Evolutionary conservation across 1,140 invertebrate genomes (phyloP).

Genomic region (Sipha flava): DNA sequence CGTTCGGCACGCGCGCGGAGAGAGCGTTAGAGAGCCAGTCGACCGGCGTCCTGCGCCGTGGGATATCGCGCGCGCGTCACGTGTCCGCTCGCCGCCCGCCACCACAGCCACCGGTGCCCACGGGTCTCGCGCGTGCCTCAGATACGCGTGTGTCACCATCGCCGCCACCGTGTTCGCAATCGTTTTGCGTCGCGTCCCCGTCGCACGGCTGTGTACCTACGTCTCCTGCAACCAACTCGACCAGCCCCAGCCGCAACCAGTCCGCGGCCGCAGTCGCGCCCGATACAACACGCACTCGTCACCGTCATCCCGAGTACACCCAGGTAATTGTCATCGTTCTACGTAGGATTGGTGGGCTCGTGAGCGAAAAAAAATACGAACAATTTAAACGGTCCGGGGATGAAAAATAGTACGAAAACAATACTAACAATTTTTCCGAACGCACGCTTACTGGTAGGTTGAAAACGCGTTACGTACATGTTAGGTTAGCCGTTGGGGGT

Average conservation of each 20-base stretch:
- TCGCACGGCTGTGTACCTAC: background rate
- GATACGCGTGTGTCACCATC: background rate
- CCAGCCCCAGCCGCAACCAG: background rate
- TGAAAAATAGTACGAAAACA: too few species aligned
- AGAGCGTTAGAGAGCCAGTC: background rate
- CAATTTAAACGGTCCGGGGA: too few species aligned
- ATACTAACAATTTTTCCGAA: too few species aligned
- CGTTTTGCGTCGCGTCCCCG: background rate
- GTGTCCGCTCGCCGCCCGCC: background rate
- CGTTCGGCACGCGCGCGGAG: background rate
- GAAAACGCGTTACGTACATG: too few species aligned
- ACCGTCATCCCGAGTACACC: background rate
- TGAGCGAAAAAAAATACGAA: too few species aligned
- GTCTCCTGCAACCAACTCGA: background rate
- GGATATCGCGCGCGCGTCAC: background rate
- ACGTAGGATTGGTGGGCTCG: too few species aligned
- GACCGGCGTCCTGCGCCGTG: conserved; percentile 11
- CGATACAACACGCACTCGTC: background rate
- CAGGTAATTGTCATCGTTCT: background rate
- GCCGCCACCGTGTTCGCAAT: background rate
- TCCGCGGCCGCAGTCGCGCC: too few species aligned
- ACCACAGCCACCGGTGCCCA: background rate
- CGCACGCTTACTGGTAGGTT: too few species aligned
- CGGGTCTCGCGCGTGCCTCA: background rate
- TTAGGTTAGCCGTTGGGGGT: too few species aligned